A percentile compares a stretch with the other conserved stretches of the same genome.
Evolutionary conservation across 2,113 vertebrate species (phyloP).

Genomic region (Myrmecophaga tridactyla): DNA sequence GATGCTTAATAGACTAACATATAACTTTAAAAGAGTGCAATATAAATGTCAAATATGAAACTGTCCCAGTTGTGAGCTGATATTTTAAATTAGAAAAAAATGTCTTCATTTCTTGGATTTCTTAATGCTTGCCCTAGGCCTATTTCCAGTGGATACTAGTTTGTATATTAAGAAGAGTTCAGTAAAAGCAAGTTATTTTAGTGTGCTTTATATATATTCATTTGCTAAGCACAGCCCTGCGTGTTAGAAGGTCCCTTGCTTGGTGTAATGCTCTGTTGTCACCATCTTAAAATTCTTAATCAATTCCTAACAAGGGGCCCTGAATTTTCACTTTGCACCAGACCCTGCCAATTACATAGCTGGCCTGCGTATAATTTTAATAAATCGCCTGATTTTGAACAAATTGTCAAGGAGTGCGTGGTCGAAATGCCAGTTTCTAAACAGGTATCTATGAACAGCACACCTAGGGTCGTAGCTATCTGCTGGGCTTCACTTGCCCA

Average conservation of each 20-base stretch:
- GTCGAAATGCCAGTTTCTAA: constrained; percentile 28
- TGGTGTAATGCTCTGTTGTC: neutral
- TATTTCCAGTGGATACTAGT: neutral
- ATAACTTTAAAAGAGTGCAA: neutral
- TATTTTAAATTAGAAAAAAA: constrained; percentile 19
- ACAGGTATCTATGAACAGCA: constrained; percentile 9
- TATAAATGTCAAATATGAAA: neutral
- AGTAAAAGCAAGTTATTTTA: neutral
- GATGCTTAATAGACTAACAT: neutral
- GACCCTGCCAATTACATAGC: neutral
- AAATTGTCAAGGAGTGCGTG: neutral
- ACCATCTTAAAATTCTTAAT: neutral
- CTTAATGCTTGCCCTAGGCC: neutral
- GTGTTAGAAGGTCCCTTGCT: neutral
- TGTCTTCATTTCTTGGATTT: neutral
- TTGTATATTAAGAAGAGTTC: neutral
- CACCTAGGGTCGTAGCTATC: constrained; percentile 34
- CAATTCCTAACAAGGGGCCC: neutral
- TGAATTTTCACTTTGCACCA: neutral
- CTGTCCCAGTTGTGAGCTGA: neutral
- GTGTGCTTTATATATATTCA: neutral
- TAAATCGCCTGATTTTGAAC: constrained; percentile 9
- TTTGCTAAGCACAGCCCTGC: neutral
- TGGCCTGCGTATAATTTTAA: neutral
- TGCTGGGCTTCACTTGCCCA: neutral